A percentile compares a stretch with the other conserved stretches of the same genome.
phyloP scores from a whole-genome alignment of 2,888 invertebrate genomes.

The Hemistola chrysoprasaria region DNA sequence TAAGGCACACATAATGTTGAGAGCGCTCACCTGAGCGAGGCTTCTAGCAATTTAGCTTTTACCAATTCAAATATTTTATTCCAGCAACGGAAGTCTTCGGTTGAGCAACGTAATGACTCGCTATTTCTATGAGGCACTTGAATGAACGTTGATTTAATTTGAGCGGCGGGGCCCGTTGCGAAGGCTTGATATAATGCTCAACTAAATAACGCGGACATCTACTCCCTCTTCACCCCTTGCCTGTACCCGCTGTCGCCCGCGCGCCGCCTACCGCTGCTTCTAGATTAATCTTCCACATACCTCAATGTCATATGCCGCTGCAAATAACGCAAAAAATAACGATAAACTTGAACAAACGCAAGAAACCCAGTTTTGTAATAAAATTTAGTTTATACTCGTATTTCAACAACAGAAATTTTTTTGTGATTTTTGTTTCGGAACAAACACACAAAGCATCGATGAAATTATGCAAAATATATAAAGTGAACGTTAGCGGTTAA shows the following conservation, averaged over 20 bases:
- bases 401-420: no score
- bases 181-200: constrained; percentile 62
- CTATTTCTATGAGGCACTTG: constrained; percentile 51
- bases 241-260: constrained; percentile 23
- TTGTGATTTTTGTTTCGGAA: constrained; percentile 2
- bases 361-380: constrained; percentile 34
- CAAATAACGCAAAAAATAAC: constrained; percentile 68
- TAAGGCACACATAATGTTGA: constrained; percentile 17
- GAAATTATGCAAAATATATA: constrained; percentile 10
- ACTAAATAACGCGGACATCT: constrained; percentile 64
- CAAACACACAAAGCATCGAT: constrained; percentile 1
- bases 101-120: constrained; percentile 41
- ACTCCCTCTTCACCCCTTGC: constrained; percentile 27
- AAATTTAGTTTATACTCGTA: no score
- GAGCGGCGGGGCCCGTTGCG: constrained; percentile 42
- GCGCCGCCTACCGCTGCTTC: constrained; percentile 33
- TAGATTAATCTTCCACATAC: constrained; percentile 70
- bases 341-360: constrained; percentile 49
- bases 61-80: constrained; percentile 20
- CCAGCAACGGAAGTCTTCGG: constrained; percentile 35
- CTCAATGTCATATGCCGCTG: constrained; percentile 68
- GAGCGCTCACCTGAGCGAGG: constrained; percentile 9
- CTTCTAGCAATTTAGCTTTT: constrained; percentile 14
- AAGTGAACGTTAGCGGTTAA: constrained; percentile 34
- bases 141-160: constrained; percentile 66